A percentile compares a stretch with the other conserved stretches of the same genome.
Evolutionary conservation across 2,797 vertebrate species (phyloP).

Genomic region (Ibycter americanus): DNA sequence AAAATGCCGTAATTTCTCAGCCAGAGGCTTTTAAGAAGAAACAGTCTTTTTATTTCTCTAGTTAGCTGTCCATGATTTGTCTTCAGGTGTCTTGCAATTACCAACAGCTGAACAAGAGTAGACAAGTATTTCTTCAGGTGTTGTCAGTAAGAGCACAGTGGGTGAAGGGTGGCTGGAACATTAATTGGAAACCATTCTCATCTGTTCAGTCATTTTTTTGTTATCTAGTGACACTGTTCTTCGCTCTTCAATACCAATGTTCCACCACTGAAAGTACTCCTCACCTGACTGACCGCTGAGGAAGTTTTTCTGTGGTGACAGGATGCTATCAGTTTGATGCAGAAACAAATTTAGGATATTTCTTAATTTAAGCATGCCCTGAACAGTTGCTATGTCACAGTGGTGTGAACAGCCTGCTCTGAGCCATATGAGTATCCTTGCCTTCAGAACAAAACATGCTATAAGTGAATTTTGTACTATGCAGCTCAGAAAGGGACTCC

Average conservation of each 20-base stretch:
- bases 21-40: not conserved
- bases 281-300: not conserved
- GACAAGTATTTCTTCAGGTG: not conserved
- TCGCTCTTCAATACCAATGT: not conserved
- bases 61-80: not conserved
- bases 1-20: not conserved
- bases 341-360: not conserved
- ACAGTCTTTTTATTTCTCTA: not conserved
- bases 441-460: not conserved
- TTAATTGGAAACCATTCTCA: not conserved
- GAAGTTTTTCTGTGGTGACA: not conserved
- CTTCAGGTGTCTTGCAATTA: not conserved
- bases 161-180: not conserved
- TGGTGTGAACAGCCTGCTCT: not conserved
- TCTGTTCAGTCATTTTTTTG: not conserved
- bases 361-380: not conserved
- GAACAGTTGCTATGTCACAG: not conserved
- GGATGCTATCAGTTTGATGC: not conserved
- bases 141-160: not conserved
- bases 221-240: not conserved
- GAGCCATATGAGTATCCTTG: rapidly evolving
- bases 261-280: not conserved
- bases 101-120: not conserved
- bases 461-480: not conserved
- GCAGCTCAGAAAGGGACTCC: not conserved